Evolutionary conservation across 2,113 vertebrate species (phyloP).

Genomic region (Columba livia): DNA sequence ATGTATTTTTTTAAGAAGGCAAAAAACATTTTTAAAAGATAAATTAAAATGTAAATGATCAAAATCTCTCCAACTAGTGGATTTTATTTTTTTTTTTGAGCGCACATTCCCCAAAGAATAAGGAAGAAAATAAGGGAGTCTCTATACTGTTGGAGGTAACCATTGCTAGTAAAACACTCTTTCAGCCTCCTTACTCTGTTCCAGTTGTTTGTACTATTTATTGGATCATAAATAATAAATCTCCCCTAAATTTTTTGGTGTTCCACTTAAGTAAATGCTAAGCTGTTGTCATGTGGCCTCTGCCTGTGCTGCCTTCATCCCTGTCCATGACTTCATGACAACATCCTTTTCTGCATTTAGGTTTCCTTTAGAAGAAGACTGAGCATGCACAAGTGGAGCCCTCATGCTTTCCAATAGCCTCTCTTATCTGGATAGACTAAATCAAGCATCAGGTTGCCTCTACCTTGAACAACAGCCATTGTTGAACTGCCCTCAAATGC

Average conservation of each 20-base stretch:
- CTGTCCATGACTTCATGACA: rapidly evolving
- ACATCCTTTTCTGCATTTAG: not conserved
- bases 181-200: not conserved
- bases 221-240: not conserved
- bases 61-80: not conserved
- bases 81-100: not conserved
- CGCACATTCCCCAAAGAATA: not conserved
- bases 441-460: not conserved
- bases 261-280: not conserved
- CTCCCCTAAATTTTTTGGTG: not conserved
- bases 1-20: not conserved
- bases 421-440: no score
- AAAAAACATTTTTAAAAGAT: not conserved
- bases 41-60: not conserved
- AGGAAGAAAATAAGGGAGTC: not conserved
- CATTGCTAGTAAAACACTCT: not conserved
- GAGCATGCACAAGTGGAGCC: not conserved
- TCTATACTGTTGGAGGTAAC: not conserved
- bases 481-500: not conserved
- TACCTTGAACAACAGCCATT: not conserved
- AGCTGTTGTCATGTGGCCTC: not conserved
- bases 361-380: not conserved
- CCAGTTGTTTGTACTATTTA: not conserved
- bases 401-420: not conserved
- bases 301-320: not conserved